Base-by-base conservation (phyloP, 2,113 vertebrate species). In the Solenodon paradoxus region DNA sequence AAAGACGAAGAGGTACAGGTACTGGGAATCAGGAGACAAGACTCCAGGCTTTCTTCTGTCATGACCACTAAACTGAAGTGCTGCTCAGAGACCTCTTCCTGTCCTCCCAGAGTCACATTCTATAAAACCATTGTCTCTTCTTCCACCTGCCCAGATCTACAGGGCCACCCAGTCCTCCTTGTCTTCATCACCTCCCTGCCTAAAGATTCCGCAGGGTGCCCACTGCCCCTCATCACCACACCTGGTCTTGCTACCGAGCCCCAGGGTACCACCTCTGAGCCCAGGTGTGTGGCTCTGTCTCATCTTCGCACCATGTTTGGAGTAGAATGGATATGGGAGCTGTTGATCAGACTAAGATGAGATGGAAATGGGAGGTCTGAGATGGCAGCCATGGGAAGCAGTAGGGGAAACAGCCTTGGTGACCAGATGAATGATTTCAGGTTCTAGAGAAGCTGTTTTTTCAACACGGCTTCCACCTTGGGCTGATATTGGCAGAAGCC, bases 401-500 rank as follows among this genome's bases (percentile, higher is more conserved):
- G 1, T 9, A 2, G 12, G 1, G 35, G 53, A 35, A 47, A 49
- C 59, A 9, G 42, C 8, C 53, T 30, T 40, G 32, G 47, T 1
- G 1, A 28, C 16, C 64, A 45, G 53, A 72, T 4, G 15, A 83
- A 71, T 20, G 3, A n/a, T 26, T 81, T 20, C 19, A 7, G 35
- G 45, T 6, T 57, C 81, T 85, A 32, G 42, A 22, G 9, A 57
- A 82, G 85, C 32, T 28, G 19, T 77, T 28, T n/a, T 88, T 64
- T 55, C 78, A 47, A 40, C 7, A 1, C n/a, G 82, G 74, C 30
- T 95, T 90, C 91, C 24, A 24, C 17, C 49, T 51, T 30, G 30
- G 42, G 57, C 49, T 53, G 81, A 40, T 28, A 26, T 47, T 88
- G 88, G 38, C 92, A 96, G 85, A 61, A 87, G 47, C 69, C 53